Percentiles rank a stretch among this genome's conserved stretches.
These are phyloP conservation scores for Drosophila pandora DNA, from an alignment of 1,140 invertebrate genomes.

Conservation along the genomic window DNA sequence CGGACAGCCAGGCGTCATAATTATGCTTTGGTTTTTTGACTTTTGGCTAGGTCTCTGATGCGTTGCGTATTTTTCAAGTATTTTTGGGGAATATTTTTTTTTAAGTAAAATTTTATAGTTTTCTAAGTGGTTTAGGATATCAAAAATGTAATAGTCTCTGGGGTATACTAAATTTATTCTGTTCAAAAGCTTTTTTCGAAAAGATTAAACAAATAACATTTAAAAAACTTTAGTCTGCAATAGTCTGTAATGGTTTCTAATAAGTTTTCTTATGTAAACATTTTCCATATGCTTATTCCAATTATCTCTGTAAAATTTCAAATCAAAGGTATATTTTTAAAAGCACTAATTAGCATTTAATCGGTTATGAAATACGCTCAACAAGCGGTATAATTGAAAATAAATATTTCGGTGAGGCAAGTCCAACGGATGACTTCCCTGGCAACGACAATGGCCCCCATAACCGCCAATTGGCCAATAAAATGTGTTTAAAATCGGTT, in stretches of 20 bases:
- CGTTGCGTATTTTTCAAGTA: not conserved
- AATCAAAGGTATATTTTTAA: constrained; percentile 27
- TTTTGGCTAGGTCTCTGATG: constrained; percentile 37
- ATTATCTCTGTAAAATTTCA: not conserved
- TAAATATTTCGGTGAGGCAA: not conserved
- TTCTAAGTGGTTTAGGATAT: constrained; percentile 12
- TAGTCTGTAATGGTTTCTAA: no score
- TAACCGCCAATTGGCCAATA: constrained; percentile 19
- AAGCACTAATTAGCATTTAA: constrained; percentile 41
- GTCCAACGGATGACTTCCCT: constrained; percentile 2
- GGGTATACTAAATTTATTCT: not conserved
- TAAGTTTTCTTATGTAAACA: not conserved
- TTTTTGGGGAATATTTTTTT: not conserved
- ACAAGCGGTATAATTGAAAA: constrained; percentile 11
- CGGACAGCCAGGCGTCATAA: constrained; percentile 56
- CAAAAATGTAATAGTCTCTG: not conserved
- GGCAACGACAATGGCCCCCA: constrained; percentile 10
- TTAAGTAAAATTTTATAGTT: not conserved
- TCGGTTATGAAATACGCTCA: constrained; percentile 20
- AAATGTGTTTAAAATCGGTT: constrained; percentile 26
- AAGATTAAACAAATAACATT: no score
- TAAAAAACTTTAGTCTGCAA: no score
- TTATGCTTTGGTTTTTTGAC: constrained; percentile 38
- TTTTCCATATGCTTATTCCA: not conserved
- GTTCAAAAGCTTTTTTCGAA: no score